Conservation (phyloP, 1,140 invertebrate species). For the Drosophila aff. region DNA sequence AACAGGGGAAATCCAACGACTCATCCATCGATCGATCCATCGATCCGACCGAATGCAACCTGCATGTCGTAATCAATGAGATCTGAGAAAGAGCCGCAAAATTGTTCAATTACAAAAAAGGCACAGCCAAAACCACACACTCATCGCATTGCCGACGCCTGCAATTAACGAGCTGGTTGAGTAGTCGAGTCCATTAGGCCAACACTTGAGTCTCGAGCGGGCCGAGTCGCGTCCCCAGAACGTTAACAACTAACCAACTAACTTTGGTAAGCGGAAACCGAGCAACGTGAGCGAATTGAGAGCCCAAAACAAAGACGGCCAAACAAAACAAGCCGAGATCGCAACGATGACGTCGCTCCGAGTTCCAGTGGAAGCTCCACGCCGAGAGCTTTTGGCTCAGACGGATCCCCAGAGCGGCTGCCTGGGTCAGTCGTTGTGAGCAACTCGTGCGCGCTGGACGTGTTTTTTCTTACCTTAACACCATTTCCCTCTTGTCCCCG, state of each 20-base stretch:
- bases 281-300: conserved; percentile 55
- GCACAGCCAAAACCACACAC: conserved; percentile 67
- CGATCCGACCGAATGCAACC: conserved; percentile 35
- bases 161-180: conserved; percentile 64
- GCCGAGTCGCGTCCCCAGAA: conserved; percentile 1
- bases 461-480: conserved; percentile 49
- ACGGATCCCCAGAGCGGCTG: conserved; percentile 26
- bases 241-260: conserved; percentile 18
- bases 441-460: conserved; percentile 77
- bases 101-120: conserved; percentile 70
- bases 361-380: conserved; percentile 32
- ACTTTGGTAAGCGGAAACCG: conserved; percentile 25
- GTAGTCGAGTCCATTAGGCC: conserved; percentile 67
- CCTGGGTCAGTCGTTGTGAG: conserved; percentile 65
- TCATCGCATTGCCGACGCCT: conserved; percentile 61
- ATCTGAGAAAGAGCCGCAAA: conserved; percentile 79
- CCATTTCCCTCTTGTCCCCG: not conserved
- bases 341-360: conserved; percentile 55
- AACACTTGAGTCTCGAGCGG: conserved; percentile 13
- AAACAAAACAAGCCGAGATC: conserved; percentile 79
- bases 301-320: conserved; percentile 75
- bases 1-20: conserved; percentile 15
- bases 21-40: conserved; percentile 34
- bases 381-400: conserved; percentile 51
- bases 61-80: conserved; percentile 70